Conservation (phyloP, 2,888 invertebrate species). For the Polyommatus iphigenia region DNA sequence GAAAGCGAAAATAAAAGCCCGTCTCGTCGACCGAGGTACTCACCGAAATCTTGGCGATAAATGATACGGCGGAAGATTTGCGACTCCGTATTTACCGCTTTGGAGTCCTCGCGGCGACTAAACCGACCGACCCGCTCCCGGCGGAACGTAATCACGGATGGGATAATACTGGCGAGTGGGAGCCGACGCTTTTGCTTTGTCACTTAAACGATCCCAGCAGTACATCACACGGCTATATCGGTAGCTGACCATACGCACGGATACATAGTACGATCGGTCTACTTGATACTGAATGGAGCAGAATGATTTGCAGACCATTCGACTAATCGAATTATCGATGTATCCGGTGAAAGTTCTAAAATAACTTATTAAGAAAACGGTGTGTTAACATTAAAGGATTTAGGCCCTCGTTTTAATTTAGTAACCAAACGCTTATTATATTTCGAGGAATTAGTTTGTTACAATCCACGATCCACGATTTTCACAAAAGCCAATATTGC, state of each 20-base stretch:
- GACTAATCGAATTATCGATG: constrained; percentile 71
- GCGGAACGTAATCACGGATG: constrained; percentile 72
- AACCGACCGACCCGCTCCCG: constrained; percentile 72
- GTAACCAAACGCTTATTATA: constrained; percentile 30
- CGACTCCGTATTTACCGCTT: constrained; percentile 80
- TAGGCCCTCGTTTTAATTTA: constrained; percentile 1
- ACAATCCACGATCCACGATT: constrained; percentile 55
- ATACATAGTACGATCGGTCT: constrained; percentile 63
- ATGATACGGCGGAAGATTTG: constrained; percentile 75
- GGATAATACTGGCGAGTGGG: constrained; percentile 75
- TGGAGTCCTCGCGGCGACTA: constrained; percentile 76
- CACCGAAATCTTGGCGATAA: constrained; percentile 77
- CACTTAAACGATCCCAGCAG: constrained; percentile 72
- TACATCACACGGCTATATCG: constrained; percentile 65
- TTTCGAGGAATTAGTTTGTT: constrained; percentile 18
- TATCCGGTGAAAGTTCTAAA: constrained; percentile 70
- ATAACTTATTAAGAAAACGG: constrained; percentile 39
- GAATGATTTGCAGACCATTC: constrained; percentile 60
- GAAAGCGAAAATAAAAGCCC: constrained; percentile 38
- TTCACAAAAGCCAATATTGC: constrained; percentile 55
- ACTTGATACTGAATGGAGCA: constrained; percentile 48
- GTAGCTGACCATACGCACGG: constrained; percentile 64
- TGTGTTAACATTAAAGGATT: neutral
- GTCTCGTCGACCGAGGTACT: constrained; percentile 49
- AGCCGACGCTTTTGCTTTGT: constrained; percentile 73